Base-by-base conservation (phyloP, 2,888 invertebrate species). In the Ditylenchus weischeri region DNA sequence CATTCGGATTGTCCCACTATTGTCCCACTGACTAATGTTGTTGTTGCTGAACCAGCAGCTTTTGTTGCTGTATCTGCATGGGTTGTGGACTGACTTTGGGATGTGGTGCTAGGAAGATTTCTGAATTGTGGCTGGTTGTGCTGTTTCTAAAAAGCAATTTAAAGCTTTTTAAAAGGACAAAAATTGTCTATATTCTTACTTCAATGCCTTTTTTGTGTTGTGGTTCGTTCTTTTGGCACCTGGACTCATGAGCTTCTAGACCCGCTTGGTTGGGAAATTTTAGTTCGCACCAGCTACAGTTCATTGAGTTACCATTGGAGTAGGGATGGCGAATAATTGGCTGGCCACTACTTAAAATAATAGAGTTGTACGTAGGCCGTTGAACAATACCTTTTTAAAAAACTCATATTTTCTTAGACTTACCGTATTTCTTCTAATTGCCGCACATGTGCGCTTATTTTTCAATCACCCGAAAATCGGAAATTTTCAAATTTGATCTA, bases 201-300 rank as follows among this genome's bases (percentile, higher is more conserved):
- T 61, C 50, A 35, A 69, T 54, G 23, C 23, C 36, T 70, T 36
- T 59, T 60, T 58, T 57, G 19, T 21, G 70, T 60, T 29, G 65
- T 5, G 66, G 59, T 23, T 72, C 75, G 47, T 75, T 72, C 60
- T 77, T 78, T 18, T 71, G 70, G 64, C 79, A 79, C 0, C 77
- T 70, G 10, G 66, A 62, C 66, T 79, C 78, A 64, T 79, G 79
- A 23, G 72, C 76, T 64, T 79, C 73, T 11, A 79, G 72, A 29
- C 78, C 78, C n/a, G 75, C 75, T 49, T 80, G 78, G 69, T 80
- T 79, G 0, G 79, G 78, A 48, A 79, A 79, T 63, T 77, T 78
- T 36, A 74, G 43, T n/a, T 66, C 54, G 49, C 72, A 72, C 48
- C 35, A 78, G 43, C 57, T 66, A 66, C 74, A 73, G 19, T 69